Evolutionary conservation across 2,113 vertebrate genomes (phyloP).

Genomic region (Heptranchias perlo): DNA sequence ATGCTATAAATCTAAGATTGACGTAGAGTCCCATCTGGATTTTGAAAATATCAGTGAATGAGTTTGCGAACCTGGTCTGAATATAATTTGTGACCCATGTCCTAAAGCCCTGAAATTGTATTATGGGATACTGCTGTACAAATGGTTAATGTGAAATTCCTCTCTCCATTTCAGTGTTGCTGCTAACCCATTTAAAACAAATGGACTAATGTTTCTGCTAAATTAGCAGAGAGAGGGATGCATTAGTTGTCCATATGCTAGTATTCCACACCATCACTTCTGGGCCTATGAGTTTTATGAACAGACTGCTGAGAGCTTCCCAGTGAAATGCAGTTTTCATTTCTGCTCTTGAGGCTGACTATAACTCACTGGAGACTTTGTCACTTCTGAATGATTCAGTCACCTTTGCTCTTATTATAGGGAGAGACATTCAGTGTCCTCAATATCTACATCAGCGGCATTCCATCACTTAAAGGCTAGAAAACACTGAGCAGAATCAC

Average conservation of each 20-base stretch:
- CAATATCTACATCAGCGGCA: not conserved
- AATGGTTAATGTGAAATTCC: not conserved
- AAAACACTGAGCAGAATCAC: not conserved
- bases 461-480: not conserved
- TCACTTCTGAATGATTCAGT: not conserved
- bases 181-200: not conserved
- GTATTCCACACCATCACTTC: not conserved
- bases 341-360: not conserved
- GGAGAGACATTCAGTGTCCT: not conserved
- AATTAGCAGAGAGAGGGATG: not conserved
- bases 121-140: not conserved
- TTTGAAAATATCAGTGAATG: not conserved
- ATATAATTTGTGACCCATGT: not conserved
- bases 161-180: not conserved
- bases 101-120: not conserved
- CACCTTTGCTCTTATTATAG: not conserved
- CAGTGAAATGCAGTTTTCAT: not conserved
- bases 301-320: no score
- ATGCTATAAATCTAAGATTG: not conserved
- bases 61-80: not conserved
- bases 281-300: not conserved
- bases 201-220: not conserved
- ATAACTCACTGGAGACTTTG: not conserved
- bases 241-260: not conserved
- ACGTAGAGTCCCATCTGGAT: not conserved